Evolutionary conservation across 2,113 vertebrate genomes (phyloP), one percentile per base, ranked within the genome.

Genomic region (Tragelaphus buxtoni): DNA sequence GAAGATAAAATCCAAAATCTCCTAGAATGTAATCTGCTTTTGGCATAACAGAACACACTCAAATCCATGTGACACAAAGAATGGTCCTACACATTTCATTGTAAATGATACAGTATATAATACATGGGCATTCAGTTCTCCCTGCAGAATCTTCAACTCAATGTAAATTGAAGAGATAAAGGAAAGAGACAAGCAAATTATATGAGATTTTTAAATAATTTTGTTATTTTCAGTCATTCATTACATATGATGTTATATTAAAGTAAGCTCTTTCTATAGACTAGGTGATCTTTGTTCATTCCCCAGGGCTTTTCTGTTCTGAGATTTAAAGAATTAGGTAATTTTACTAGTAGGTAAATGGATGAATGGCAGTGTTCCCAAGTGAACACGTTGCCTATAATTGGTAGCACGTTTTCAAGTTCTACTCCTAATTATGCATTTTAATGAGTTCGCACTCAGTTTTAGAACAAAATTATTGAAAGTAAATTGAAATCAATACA

Each of bases 401-500:
- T n/a, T 91, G 51, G 4, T 58, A 72, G 72, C 13, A 72, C 7
- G 6, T 5, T 45, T 95, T 80, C 49, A 93, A 76, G 14, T 94
- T 91, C 20, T 83, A 11, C 11, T 55, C 10, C 18, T 42, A 63
- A 82, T 53, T 91, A 8, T 26, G 35, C 14, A 45, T 94, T 94
- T 91, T 82, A 51, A n/a, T 79, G 91, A 91, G 3, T 82, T 22
- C 3, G 9, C 9, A 61, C 87, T 92, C 39, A 42, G 17, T 35
- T 95, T 91, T 61, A 61, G 10, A 16, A 53, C 74, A 82, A 84
- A 95, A 69, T 72, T 84, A 88, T 35, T 89, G 87, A 61, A 91
- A 83, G 24, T 83, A 93, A 96, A 91, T 88, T 79, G 4, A 84
- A 93, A 87, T 89, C 53, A 95, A 89, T 93, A 96, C 0, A 32